Evolutionary conservation across 2,797 vertebrate species (phyloP).

Genomic region (Pelobates cultripes): DNA sequence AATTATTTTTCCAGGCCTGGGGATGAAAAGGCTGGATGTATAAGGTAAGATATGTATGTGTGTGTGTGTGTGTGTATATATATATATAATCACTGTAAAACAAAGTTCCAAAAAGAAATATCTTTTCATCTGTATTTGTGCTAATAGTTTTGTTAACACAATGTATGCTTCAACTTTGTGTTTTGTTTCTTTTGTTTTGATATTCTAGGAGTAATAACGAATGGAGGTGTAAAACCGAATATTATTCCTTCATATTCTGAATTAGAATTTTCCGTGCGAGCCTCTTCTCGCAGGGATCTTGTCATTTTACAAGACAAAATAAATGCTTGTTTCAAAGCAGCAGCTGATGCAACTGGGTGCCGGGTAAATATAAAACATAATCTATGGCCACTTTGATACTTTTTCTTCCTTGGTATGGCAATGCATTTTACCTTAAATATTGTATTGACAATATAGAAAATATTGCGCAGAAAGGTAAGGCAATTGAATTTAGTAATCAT

Average conservation of each 20-base stretch:
- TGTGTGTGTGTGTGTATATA: no score
- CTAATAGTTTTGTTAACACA: background rate
- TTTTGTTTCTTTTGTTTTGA: background rate
- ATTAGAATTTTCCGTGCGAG: conserved; percentile 82
- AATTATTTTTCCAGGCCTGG: no score
- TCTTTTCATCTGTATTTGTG: background rate
- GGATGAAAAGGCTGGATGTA: no score
- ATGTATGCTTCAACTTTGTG: no score
- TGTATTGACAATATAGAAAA: no score
- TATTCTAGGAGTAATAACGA: conserved; percentile 84
- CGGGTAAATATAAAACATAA: conserved; percentile 71
- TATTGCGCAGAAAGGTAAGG: no score
- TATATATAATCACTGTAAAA: no score
- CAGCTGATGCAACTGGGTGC: conserved; percentile 85
- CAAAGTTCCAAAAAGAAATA: no score
- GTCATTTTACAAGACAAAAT: conserved; percentile 78
- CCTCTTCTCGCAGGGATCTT: conserved; percentile 79
- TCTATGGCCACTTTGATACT: background rate
- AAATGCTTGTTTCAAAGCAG: conserved; percentile 85
- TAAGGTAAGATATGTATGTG: no score
- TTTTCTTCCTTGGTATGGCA: no score
- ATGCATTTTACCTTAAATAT: no score
- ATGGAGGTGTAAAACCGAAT: conserved; percentile 86
- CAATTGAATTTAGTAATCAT: no score
- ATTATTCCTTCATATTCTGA: conserved; percentile 88